These are phyloP conservation scores for Micropterix aruncella DNA, from an alignment of 2,888 invertebrate genomes.

Conservation along the genomic window DNA sequence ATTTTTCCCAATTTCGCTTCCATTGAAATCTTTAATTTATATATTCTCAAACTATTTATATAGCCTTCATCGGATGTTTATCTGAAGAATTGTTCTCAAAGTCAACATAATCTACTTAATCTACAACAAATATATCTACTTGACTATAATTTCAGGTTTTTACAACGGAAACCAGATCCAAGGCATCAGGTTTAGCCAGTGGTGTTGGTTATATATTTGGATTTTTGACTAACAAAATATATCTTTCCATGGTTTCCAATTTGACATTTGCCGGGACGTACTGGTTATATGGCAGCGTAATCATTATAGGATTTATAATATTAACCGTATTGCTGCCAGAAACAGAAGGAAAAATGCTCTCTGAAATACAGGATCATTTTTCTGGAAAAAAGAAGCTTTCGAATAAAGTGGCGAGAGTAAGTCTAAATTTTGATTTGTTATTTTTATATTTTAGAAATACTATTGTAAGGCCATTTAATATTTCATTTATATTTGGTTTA, in stretches of 20 bases:
- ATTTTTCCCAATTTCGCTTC: no score
- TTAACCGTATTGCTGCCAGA: constrained; percentile 63
- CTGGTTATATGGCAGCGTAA: constrained; percentile 49
- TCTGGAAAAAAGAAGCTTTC: constrained; percentile 38
- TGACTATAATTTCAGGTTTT: constrained; percentile 31
- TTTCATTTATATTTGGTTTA: no score
- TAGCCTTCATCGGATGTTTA: no score
- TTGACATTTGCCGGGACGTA: constrained; percentile 60
- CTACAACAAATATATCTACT: no score
- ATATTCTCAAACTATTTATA: no score
- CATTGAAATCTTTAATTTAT: no score
- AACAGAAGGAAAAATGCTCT: constrained; percentile 64
- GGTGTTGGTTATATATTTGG: constrained; percentile 63
- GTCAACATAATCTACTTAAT: no score
- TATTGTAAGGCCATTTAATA: no score
- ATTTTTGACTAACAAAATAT: constrained; percentile 62
- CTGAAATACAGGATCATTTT: constrained; percentile 58
- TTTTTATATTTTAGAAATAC: no score
- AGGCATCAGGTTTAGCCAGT: constrained; percentile 58
- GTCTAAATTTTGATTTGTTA: no score
- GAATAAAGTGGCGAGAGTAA: constrained; percentile 21
- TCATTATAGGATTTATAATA: constrained; percentile 45
- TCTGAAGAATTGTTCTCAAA: no score
- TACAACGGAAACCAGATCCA: constrained; percentile 51
- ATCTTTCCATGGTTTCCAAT: constrained; percentile 45